Percentiles rank a stretch among this genome's conserved stretches.
These are phyloP conservation scores for Saiga tatarica DNA, from an alignment of 2,113 vertebrate species.

Conservation along the genomic window DNA sequence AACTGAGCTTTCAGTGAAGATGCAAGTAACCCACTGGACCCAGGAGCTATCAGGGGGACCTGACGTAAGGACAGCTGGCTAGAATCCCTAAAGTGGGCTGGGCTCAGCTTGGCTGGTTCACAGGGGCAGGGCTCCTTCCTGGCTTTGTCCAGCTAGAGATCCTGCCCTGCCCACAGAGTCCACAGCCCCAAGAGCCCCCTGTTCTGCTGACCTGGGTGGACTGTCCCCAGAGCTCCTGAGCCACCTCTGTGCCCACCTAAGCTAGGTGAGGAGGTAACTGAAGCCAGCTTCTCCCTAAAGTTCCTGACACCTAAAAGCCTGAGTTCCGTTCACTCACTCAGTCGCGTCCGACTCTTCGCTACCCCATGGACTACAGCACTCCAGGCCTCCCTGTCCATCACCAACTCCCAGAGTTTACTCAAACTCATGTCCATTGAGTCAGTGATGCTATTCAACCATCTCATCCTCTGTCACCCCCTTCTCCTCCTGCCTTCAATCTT, in stretches of 20 bases:
- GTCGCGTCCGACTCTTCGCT: background rate
- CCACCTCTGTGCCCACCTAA: fast-evolving
- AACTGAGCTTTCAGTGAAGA: background rate
- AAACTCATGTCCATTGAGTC: background rate
- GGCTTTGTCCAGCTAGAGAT: background rate
- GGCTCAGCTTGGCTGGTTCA: background rate
- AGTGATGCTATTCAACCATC: background rate
- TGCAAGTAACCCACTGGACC: background rate
- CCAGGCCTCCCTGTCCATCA: background rate
- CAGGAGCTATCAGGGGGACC: background rate
- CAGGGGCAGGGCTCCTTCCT: background rate
- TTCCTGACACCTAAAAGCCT: background rate
- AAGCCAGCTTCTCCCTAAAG: background rate
- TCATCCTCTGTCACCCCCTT: background rate
- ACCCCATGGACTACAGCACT: background rate
- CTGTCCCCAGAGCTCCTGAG: background rate
- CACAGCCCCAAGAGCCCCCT: background rate
- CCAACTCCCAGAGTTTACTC: background rate
- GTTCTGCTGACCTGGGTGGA: background rate
- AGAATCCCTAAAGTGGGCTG: background rate
- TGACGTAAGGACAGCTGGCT: fast-evolving
- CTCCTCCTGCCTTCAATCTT: background rate
- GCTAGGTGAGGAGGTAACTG: background rate
- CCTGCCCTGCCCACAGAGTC: background rate
- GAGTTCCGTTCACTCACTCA: background rate